Evolutionary conservation across 1,140 invertebrate genomes (phyloP).

Genomic region (Portunus trituberculatus): DNA sequence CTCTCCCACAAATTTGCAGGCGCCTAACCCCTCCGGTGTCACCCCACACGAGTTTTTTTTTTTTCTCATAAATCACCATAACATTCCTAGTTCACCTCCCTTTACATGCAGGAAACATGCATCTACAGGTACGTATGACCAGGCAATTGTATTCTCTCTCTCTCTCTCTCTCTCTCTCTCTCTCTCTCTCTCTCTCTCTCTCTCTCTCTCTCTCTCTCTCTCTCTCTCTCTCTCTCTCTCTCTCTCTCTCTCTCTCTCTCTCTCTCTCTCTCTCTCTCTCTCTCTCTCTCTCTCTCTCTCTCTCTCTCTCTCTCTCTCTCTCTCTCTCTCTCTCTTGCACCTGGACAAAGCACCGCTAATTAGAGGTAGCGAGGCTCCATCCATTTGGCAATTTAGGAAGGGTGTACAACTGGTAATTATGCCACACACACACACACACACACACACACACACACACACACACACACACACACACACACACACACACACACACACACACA

Average conservation of each 20-base stretch:
- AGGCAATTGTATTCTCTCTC: neutral
- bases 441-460: slow-evolving; percentile 21
- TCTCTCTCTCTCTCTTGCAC: neutral
- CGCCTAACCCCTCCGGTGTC: neutral
- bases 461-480: slow-evolving; percentile 20
- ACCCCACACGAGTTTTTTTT: neutral
- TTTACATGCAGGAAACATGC: neutral
- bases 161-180: neutral
- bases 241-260: no score
- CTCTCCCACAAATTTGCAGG: neutral
- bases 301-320: slow-evolving; percentile 11
- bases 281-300: neutral
- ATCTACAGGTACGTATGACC: neutral
- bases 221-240: no score
- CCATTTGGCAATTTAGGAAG: slow-evolving; percentile 21
- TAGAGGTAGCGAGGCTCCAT: slow-evolving; percentile 11
- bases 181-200: no score
- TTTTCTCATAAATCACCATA: neutral
- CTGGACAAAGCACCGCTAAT: slow-evolving; percentile 11
- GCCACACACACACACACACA: neutral
- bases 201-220: no score
- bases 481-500: slow-evolving; percentile 4
- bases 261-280: no score
- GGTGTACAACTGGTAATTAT: neutral
- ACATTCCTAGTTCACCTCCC: neutral